phyloP scores from a whole-genome alignment of 1,140 invertebrate genomes.

The Pomacea maculata region DNA sequence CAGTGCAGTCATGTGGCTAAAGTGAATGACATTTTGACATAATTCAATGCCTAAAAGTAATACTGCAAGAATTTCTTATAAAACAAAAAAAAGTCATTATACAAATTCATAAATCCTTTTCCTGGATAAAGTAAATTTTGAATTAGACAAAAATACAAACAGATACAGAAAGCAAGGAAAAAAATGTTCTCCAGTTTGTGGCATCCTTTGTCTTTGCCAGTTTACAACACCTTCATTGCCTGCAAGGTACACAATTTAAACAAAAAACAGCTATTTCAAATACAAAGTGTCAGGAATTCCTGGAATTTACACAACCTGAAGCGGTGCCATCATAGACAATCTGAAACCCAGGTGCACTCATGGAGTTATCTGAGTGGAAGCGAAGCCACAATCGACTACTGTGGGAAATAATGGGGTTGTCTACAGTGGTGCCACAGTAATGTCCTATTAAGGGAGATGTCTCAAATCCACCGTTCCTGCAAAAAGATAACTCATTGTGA shows the following conservation, averaged over 20 bases:
- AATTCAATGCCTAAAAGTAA: too few relatives aligned
- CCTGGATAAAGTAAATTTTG: too few relatives aligned
- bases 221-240: not conserved
- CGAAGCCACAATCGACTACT: conserved; percentile 70
- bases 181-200: not conserved
- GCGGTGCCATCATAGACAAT: conserved; percentile 67
- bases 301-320: conserved; percentile 36
- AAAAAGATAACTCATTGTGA: conserved; percentile 42
- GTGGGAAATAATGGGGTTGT: conserved; percentile 84
- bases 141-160: too few relatives aligned
- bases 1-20: too few relatives aligned
- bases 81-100: too few relatives aligned
- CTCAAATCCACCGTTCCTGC: conserved; percentile 75
- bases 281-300: not conserved
- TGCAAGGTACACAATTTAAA: not conserved
- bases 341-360: conserved; percentile 45
- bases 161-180: not conserved
- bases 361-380: conserved; percentile 49
- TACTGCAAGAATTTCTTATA: too few relatives aligned
- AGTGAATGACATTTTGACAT: too few relatives aligned
- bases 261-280: not conserved
- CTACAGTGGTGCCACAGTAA: conserved; percentile 86
- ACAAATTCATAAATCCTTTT: too few relatives aligned
- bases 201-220: not conserved
- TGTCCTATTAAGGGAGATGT: conserved; percentile 71